These are phyloP conservation scores for Riparia riparia DNA, from an alignment of 2,113 vertebrate genomes.

Conservation along the genomic window DNA sequence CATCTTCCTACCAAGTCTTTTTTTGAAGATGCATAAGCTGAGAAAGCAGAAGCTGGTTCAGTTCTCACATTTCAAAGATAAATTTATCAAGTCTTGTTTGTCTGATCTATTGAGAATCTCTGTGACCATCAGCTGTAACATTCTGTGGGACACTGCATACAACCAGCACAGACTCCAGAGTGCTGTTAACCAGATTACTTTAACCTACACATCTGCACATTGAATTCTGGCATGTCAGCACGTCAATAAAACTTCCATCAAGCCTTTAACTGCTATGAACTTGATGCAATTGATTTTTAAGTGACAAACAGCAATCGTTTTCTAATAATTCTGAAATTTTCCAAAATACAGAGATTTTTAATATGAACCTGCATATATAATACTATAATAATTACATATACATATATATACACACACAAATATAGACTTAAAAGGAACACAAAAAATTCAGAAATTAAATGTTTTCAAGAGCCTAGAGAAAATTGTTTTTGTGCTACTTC, in stretches of 20 bases:
- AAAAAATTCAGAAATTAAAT: neutral
- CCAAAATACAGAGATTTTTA: neutral
- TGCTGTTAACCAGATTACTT: neutral
- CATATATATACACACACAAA: neutral
- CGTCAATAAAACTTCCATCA: neutral
- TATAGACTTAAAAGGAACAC: neutral
- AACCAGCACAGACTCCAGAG: neutral
- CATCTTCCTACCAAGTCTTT: neutral
- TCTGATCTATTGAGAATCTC: neutral
- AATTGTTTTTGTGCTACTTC: neutral
- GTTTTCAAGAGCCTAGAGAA: neutral
- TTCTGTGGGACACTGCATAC: neutral
- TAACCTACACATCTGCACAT: neutral
- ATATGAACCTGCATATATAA: neutral
- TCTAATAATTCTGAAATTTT: neutral
- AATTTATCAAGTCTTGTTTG: neutral
- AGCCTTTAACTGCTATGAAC: neutral
- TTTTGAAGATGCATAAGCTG: neutral
- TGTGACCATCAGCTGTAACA: neutral
- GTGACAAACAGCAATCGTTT: neutral
- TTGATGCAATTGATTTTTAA: neutral
- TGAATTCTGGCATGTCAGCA: neutral
- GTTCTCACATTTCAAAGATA: neutral
- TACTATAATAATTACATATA: neutral
- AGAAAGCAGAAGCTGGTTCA: neutral